Percentiles rank a stretch among this genome's conserved stretches.
phyloP scores from a whole-genome alignment of 2,888 invertebrate species.

The Tetragonisca angustula region DNA sequence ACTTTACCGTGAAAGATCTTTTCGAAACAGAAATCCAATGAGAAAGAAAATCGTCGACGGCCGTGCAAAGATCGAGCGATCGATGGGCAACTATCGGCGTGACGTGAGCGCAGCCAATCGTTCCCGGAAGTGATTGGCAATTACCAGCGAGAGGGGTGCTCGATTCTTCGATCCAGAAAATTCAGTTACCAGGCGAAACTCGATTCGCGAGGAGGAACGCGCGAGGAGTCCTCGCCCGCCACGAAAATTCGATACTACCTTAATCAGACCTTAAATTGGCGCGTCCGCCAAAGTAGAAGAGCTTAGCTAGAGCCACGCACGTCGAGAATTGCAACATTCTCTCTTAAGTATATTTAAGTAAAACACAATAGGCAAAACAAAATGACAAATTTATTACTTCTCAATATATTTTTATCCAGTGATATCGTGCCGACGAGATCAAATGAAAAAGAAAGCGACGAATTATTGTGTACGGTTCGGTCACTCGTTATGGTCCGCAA shows the following conservation, averaged over 20 bases:
- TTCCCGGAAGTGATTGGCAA: slow-evolving; percentile 69
- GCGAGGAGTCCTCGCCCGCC: slow-evolving; percentile 27
- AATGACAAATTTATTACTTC: too few relatives aligned
- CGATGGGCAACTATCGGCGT: slow-evolving; percentile 23
- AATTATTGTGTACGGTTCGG: too few relatives aligned
- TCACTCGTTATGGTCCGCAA: too few relatives aligned
- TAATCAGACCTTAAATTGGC: slow-evolving; percentile 55
- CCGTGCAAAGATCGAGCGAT: not conserved
- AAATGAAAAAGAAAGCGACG: too few relatives aligned
- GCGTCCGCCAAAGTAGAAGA: slow-evolving; percentile 3
- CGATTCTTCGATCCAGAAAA: slow-evolving; percentile 68
- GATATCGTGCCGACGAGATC: too few relatives aligned
- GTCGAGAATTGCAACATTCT: too few relatives aligned
- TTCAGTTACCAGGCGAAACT: slow-evolving; percentile 65
- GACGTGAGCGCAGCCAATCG: slow-evolving; percentile 34
- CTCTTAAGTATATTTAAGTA: too few relatives aligned
- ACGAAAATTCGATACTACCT: slow-evolving; percentile 57
- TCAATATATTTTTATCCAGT: too few relatives aligned
- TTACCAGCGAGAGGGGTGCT: slow-evolving; percentile 55
- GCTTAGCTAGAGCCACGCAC: not conserved
- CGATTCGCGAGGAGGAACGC: slow-evolving; percentile 47
- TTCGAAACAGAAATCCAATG: not conserved
- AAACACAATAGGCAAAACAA: too few relatives aligned
- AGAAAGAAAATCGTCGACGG: not conserved
- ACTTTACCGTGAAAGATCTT: too few relatives aligned